phyloP scores from a whole-genome alignment of 2,888 invertebrate genomes.

The Apodemia duryi region DNA sequence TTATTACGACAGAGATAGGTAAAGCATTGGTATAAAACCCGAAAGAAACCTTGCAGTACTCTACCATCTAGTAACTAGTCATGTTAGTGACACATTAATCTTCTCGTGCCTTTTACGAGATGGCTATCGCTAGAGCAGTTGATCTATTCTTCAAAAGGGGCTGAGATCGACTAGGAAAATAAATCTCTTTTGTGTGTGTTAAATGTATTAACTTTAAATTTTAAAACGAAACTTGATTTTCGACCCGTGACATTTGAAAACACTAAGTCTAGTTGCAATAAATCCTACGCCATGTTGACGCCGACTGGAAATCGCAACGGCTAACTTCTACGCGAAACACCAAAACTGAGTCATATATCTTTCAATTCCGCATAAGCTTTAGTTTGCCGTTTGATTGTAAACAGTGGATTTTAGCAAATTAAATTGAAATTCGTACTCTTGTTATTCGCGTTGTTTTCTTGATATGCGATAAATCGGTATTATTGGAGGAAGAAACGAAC shows the following conservation, averaged over 20 bases:
- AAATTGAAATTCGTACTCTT: constrained; percentile 31
- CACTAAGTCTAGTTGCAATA: constrained; percentile 68
- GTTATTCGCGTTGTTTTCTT: constrained; percentile 29
- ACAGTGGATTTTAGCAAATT: constrained; percentile 32
- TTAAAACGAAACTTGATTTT: constrained; percentile 36
- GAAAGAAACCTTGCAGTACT: no score
- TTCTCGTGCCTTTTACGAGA: not conserved
- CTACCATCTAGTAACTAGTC: no score
- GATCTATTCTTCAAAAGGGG: not conserved
- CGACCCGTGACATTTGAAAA: constrained; percentile 59
- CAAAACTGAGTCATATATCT: constrained; percentile 71
- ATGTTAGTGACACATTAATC: not conserved
- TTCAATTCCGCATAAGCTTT: constrained; percentile 46
- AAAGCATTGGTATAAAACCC: no score
- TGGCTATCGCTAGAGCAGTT: not conserved
- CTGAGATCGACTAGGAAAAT: not conserved
- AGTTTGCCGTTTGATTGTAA: constrained; percentile 44
- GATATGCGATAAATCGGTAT: constrained; percentile 27
- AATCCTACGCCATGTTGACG: constrained; percentile 68
- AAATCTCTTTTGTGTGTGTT: constrained; percentile 3
- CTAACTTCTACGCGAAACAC: constrained; percentile 60
- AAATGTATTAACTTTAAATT: constrained; percentile 24
- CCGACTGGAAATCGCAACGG: constrained; percentile 60
- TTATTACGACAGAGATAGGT: no score
- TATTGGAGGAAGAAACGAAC: constrained; percentile 21